These are phyloP conservation scores for Balaeniceps rex DNA, from an alignment of 2,113 vertebrate genomes.

Conservation along the genomic window DNA sequence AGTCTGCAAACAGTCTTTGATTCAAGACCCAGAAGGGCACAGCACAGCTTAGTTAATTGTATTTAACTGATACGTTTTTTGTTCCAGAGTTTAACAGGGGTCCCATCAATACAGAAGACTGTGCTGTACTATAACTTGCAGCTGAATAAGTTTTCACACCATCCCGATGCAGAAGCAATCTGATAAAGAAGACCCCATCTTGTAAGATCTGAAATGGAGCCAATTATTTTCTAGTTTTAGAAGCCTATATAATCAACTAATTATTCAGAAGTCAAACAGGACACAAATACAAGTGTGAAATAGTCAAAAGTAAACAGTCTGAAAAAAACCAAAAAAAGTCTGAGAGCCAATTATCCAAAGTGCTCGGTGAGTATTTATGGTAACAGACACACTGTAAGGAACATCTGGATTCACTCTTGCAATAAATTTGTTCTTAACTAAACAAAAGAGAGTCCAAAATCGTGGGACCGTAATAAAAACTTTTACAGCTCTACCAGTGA, in stretches of 20 bases:
- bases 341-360: not conserved
- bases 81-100: not conserved
- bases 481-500: not conserved
- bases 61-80: rapidly evolving
- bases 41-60: not conserved
- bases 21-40: not conserved
- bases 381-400: not conserved
- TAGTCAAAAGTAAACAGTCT: not conserved
- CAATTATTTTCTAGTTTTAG: not conserved
- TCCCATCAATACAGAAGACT: not conserved
- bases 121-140: not conserved
- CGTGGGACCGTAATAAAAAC: not conserved
- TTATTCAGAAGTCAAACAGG: not conserved
- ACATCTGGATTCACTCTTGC: not conserved
- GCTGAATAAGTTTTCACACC: not conserved
- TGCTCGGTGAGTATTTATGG: not conserved
- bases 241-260: not conserved
- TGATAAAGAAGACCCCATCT: not conserved
- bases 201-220: not conserved
- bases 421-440: not conserved
- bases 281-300: not conserved
- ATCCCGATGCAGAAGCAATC: not conserved
- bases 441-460: not conserved
- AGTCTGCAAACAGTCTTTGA: not conserved
- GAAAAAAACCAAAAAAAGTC: not conserved